A percentile compares a stretch with the other conserved stretches of the same genome.
phyloP scores from a whole-genome alignment of 2,797 vertebrate species.

The Podargus strigoides region DNA sequence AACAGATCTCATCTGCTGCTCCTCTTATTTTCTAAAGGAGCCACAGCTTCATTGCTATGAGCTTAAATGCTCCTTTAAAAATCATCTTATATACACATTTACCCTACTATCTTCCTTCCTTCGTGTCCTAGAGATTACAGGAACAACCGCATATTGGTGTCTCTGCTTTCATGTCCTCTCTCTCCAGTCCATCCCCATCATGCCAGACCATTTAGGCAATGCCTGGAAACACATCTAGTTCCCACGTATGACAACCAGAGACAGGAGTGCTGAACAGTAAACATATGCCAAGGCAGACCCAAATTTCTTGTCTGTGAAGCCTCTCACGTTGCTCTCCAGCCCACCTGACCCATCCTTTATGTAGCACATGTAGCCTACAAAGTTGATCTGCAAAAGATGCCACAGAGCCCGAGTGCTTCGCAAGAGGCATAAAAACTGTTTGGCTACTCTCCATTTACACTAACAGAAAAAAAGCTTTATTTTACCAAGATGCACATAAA shows the following conservation, averaged over 20 bases:
- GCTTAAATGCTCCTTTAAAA: neutral
- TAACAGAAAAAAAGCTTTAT: neutral
- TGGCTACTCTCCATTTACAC: neutral
- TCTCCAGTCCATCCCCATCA: neutral
- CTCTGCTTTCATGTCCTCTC: neutral
- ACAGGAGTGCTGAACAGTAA: fast-evolving
- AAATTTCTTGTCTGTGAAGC: neutral
- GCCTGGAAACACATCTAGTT: fast-evolving
- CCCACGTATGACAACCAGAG: fast-evolving
- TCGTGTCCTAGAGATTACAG: neutral
- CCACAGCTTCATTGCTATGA: neutral
- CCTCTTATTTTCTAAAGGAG: neutral
- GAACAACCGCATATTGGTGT: neutral
- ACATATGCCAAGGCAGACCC: fast-evolving
- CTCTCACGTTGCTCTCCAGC: fast-evolving
- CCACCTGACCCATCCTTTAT: fast-evolving
- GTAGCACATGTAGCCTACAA: neutral
- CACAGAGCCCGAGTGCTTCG: fast-evolving
- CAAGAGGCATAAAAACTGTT: neutral
- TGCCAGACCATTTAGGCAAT: neutral
- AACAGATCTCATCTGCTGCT: neutral
- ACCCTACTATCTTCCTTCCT: neutral
- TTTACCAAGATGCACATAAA: neutral
- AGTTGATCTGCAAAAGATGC: neutral
- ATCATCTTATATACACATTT: neutral